These are phyloP conservation scores for Laticauda colubrina DNA, from an alignment of 2,113 vertebrate genomes.

Conservation along the genomic window DNA sequence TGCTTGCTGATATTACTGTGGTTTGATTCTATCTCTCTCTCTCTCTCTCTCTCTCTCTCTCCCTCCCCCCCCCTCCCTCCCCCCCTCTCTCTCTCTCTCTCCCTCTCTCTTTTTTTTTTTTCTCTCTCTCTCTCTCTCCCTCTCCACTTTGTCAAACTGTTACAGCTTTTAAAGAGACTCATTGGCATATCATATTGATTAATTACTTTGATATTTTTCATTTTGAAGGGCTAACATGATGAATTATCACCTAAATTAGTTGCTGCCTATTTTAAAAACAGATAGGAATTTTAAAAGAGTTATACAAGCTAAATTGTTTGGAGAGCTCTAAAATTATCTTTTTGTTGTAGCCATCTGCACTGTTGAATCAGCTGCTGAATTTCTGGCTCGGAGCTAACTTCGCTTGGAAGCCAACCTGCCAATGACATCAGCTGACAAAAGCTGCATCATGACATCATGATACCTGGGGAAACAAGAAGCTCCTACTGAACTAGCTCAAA, in stretches of 20 bases:
- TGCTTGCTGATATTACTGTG: background rate
- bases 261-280: background rate
- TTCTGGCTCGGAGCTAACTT: slow-evolving; percentile 35
- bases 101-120: no score
- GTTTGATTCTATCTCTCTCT: background rate
- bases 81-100: no score
- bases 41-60: no score
- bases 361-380: slow-evolving; percentile 58
- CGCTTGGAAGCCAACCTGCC: slow-evolving; percentile 34
- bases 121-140: no score
- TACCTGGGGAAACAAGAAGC: slow-evolving; percentile 38
- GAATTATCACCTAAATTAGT: background rate
- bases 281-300: slow-evolving; percentile 18
- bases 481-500: background rate
- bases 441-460: slow-evolving; percentile 27
- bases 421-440: slow-evolving; percentile 44
- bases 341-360: slow-evolving; percentile 61
- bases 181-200: background rate
- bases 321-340: slow-evolving; percentile 58
- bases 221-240: background rate
- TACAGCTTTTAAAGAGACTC: background rate
- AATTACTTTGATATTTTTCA: background rate
- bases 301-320: slow-evolving; percentile 52
- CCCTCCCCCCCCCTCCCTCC: no score
- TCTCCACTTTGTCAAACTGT: background rate